phyloP scores from a whole-genome alignment of 2,888 invertebrate genomes.

The Andrena marginata region DNA sequence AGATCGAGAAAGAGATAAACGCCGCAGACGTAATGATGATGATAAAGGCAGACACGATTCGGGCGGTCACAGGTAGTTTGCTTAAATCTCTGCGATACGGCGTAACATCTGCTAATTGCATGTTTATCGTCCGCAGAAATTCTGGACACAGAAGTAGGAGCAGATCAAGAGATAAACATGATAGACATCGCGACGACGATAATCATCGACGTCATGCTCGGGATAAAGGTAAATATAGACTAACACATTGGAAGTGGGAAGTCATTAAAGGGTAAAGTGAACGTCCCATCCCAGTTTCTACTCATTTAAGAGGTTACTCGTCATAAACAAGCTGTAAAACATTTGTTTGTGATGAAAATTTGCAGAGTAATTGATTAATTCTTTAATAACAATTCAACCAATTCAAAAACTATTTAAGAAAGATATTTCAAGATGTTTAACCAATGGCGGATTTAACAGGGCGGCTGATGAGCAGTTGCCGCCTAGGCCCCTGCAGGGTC shows the following conservation, averaged over 20 bases:
- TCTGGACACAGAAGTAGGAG: slow-evolving; percentile 82
- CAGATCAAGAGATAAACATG: slow-evolving; percentile 82
- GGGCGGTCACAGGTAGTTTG: slow-evolving; percentile 77
- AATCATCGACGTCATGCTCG: slow-evolving; percentile 81
- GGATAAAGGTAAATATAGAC: slow-evolving; percentile 78
- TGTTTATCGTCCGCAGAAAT: slow-evolving; percentile 73
- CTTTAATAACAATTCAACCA: too few relatives aligned
- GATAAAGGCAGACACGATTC: slow-evolving; percentile 81
- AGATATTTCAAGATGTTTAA: too few relatives aligned
- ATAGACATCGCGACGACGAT: slow-evolving; percentile 83
- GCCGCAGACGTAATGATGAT: slow-evolving; percentile 81
- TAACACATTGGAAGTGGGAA: neutral
- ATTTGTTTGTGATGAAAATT: too few relatives aligned
- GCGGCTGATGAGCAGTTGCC: too few relatives aligned
- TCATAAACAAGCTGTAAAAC: too few relatives aligned
- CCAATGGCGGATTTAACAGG: too few relatives aligned
- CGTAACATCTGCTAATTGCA: neutral
- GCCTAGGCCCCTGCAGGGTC: too few relatives aligned
- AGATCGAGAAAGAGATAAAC: slow-evolving; percentile 79
- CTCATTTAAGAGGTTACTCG: too few relatives aligned
- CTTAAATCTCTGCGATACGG: neutral
- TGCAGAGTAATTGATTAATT: too few relatives aligned
- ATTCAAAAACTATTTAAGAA: too few relatives aligned
- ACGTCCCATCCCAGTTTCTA: too few relatives aligned
- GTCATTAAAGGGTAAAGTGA: neutral